These are phyloP conservation scores for Neoascia interrupta DNA, from an alignment of 2,888 invertebrate species.

Conservation along the genomic window DNA sequence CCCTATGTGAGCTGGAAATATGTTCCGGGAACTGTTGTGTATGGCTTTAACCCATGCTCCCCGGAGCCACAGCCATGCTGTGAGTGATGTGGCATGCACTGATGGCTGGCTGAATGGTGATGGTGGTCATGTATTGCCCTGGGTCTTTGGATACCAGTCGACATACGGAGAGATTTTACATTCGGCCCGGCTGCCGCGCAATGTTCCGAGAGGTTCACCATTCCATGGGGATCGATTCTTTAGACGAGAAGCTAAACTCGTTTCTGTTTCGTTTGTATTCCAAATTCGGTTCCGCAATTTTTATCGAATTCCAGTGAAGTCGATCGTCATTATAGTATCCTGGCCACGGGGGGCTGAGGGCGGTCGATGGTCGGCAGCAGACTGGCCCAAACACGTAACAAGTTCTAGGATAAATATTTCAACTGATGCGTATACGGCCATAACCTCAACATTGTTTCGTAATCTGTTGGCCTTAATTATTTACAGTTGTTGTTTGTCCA, in stretches of 20 bases:
- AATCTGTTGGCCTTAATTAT: constrained; percentile 62
- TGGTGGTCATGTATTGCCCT: background rate
- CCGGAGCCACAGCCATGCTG: background rate
- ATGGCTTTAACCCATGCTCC: constrained; percentile 9
- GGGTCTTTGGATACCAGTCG: background rate
- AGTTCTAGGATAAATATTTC: constrained; percentile 53
- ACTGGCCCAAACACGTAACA: constrained; percentile 44
- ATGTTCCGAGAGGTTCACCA: constrained; percentile 33
- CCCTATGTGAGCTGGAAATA: constrained; percentile 11
- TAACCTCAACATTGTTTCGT: constrained; percentile 59
- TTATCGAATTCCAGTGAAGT: constrained; percentile 20
- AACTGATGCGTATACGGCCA: constrained; percentile 47
- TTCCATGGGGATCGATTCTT: constrained; percentile 4
- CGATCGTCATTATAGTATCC: constrained; percentile 27
- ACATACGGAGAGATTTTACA: constrained; percentile 47
- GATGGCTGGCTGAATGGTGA: constrained; percentile 19
- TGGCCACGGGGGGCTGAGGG: too few relatives aligned
- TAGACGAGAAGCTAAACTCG: constrained; percentile 22
- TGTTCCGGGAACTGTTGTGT: constrained; percentile 7
- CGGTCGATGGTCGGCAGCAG: too few relatives aligned
- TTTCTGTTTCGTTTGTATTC: constrained; percentile 27
- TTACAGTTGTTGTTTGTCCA: constrained; percentile 61
- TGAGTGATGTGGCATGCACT: constrained; percentile 44
- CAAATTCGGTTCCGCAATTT: constrained; percentile 4
- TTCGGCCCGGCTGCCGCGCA: constrained; percentile 26